Conservation (phyloP, 2,888 invertebrate genomes). For the Lepidonotus clava region DNA sequence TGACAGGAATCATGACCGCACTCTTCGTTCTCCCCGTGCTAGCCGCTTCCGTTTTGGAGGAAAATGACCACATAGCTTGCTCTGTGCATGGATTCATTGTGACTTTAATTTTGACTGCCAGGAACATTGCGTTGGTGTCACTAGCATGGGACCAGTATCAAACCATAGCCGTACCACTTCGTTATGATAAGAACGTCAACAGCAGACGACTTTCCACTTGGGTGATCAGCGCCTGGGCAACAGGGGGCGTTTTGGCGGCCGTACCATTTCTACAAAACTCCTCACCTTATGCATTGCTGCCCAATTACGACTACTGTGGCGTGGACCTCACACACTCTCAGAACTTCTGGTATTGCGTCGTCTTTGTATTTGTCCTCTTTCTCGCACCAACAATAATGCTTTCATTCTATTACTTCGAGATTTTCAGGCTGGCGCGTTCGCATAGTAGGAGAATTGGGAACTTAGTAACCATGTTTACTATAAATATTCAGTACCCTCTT, state of each 20-base stretch:
- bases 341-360: background rate
- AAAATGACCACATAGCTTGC: background rate
- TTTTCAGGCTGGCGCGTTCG: background rate
- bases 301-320: background rate
- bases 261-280: background rate
- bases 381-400: background rate
- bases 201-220: background rate
- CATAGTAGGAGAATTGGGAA: background rate
- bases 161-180: background rate
- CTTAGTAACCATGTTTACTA: background rate
- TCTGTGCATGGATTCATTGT: background rate
- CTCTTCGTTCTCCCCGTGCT: background rate
- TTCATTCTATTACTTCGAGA: background rate
- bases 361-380: background rate
- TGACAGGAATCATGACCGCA: background rate
- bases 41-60: background rate
- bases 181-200: background rate
- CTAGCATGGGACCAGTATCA: slow-evolving; percentile 22
- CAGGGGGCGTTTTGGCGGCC: background rate
- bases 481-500: background rate
- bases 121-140: background rate
- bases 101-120: background rate
- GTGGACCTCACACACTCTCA: background rate
- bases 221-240: background rate
- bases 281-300: background rate